These are phyloP conservation scores for Odontamblyopus lacepedii DNA, from an alignment of 2,797 vertebrate species.

Conservation along the genomic window DNA sequence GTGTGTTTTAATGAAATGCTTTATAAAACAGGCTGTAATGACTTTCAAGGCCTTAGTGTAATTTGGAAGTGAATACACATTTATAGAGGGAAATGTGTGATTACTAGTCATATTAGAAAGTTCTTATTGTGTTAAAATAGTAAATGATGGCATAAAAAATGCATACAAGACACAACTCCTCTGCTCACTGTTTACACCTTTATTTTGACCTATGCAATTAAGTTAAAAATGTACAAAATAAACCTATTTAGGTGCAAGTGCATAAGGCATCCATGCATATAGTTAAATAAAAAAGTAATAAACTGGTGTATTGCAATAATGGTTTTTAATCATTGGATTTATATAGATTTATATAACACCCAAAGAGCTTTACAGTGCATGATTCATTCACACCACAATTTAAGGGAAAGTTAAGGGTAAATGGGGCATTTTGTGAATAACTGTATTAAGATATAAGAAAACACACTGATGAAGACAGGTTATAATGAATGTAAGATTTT, in stretches of 20 bases:
- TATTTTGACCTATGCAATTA: neutral
- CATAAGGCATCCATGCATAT: neutral
- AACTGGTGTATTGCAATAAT: neutral
- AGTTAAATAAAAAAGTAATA: neutral
- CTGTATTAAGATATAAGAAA: neutral
- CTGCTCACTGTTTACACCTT: neutral
- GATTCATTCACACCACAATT: neutral
- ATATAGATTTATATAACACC: no score
- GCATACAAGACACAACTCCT: neutral
- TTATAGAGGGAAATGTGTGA: neutral
- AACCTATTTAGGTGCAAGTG: neutral
- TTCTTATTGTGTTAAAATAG: neutral
- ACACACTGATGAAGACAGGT: neutral
- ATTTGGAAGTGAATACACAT: neutral
- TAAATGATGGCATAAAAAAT: neutral
- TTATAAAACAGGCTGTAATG: neutral
- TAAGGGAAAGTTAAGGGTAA: neutral
- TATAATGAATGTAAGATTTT: neutral
- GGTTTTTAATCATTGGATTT: neutral
- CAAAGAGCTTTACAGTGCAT: no score
- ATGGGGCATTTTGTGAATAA: neutral
- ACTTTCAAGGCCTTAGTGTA: slow-evolving; percentile 3
- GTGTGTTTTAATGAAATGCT: neutral
- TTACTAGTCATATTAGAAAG: neutral
- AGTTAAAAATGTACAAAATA: neutral